Percentiles rank a stretch among this genome's conserved stretches.
These are phyloP conservation scores for Malurus elegans DNA, from an alignment of 2,113 vertebrate species.

Conservation along the genomic window DNA sequence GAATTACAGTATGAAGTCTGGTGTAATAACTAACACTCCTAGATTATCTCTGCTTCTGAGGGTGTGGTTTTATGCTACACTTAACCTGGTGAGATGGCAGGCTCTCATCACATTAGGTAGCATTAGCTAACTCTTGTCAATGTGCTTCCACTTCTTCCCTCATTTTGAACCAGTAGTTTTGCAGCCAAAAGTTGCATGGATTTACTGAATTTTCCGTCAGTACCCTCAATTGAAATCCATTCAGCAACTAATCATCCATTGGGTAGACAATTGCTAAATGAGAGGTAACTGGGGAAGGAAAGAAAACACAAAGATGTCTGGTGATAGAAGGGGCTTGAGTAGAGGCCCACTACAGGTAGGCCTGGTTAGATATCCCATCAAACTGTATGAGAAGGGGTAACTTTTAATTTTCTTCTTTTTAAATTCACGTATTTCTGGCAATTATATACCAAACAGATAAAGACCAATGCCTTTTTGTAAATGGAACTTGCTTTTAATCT, in stretches of 20 bases:
- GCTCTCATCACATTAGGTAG: background rate
- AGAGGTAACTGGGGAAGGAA: background rate
- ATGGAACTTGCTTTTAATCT: slow-evolving; percentile 12
- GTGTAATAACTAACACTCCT: background rate
- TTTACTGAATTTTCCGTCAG: background rate
- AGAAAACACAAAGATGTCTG: background rate
- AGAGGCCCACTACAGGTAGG: background rate
- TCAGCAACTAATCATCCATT: background rate
- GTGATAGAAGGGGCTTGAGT: background rate
- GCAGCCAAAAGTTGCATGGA: background rate
- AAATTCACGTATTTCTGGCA: background rate
- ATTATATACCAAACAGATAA: background rate
- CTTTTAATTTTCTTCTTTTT: background rate
- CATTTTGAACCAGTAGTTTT: background rate
- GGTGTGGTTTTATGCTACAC: background rate
- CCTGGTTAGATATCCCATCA: background rate
- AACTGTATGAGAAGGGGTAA: background rate
- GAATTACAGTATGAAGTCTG: background rate
- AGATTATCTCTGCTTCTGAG: background rate
- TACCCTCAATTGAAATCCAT: background rate
- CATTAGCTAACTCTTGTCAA: background rate
- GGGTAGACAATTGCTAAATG: background rate
- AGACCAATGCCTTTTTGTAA: background rate
- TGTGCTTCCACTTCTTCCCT: background rate
- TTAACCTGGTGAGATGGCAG: background rate